Conservation (phyloP, 2,888 invertebrate genomes). For the Pherbina coryleti region DNA sequence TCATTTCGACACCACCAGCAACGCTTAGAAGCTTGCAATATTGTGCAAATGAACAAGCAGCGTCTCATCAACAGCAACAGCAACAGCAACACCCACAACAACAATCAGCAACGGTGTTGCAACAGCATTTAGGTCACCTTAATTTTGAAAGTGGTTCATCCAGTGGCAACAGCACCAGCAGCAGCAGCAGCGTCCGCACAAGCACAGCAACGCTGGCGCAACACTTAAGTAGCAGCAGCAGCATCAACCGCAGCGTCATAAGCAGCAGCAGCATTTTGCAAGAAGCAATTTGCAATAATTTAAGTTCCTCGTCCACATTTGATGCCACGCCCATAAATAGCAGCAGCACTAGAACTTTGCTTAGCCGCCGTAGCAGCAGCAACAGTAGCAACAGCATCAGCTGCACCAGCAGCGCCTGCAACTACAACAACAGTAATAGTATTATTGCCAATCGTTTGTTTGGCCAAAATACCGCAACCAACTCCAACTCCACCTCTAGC, state of each 20-base stretch:
- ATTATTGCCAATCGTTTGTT: constrained; percentile 64
- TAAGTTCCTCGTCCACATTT: constrained; percentile 37
- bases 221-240: constrained; percentile 53
- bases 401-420: constrained; percentile 54
- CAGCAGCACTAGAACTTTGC: background rate
- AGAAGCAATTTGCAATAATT: constrained; percentile 57
- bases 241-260: constrained; percentile 52
- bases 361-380: background rate
- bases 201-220: constrained; percentile 61
- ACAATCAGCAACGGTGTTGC: constrained; percentile 59
- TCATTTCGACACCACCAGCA: constrained; percentile 65
- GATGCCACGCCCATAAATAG: background rate
- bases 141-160: constrained; percentile 63
- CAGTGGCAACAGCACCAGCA: constrained; percentile 44
- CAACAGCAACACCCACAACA: constrained; percentile 37
- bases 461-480: constrained; percentile 50
- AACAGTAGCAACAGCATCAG: constrained; percentile 49
- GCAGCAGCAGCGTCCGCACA: constrained; percentile 47
- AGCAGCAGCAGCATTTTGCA: constrained; percentile 59
- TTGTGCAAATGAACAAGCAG: constrained; percentile 47
- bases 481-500: background rate
- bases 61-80: constrained; percentile 42
- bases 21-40: constrained; percentile 33
- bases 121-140: constrained; percentile 68
- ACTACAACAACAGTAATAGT: constrained; percentile 57